Evolutionary conservation across 2,797 vertebrate species (phyloP).

Genomic region (Ctenopoma kingsleyae): DNA sequence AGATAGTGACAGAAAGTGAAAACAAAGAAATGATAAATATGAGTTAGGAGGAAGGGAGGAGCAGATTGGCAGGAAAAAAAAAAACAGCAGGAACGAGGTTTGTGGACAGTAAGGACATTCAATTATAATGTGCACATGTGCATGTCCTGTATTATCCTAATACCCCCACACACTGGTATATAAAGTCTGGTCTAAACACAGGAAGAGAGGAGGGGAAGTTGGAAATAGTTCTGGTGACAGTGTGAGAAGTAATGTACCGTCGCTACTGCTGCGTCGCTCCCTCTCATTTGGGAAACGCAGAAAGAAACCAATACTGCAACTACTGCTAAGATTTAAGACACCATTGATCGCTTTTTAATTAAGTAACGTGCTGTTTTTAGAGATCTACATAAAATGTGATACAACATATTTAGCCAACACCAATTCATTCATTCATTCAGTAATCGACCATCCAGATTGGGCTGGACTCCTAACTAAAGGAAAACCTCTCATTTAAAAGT

Average conservation of each 20-base stretch:
- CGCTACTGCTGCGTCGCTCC: too few relatives aligned
- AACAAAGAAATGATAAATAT: conserved; percentile 53
- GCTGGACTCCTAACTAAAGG: too few relatives aligned
- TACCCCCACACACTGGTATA: conserved; percentile 19
- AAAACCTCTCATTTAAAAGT: too few relatives aligned
- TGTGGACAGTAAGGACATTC: conserved; percentile 31
- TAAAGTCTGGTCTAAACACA: conserved; percentile 14
- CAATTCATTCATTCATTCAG: too few relatives aligned
- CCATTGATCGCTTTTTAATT: too few relatives aligned
- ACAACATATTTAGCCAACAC: too few relatives aligned
- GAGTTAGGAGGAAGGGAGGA: conserved; percentile 27
- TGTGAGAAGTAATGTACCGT: conserved; percentile 10
- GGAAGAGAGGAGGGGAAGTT: conserved; percentile 30
- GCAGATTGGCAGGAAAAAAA: conserved; percentile 44
- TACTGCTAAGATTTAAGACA: too few relatives aligned
- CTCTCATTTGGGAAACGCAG: too few relatives aligned
- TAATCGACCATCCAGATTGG: too few relatives aligned
- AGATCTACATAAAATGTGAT: too few relatives aligned
- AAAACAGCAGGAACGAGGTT: conserved; percentile 22
- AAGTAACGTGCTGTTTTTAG: too few relatives aligned
- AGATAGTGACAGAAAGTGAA: conserved; percentile 30
- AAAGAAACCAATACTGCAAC: too few relatives aligned
- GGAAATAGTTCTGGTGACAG: conserved; percentile 22
- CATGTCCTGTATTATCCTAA: background rate
- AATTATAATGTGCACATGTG: conserved; percentile 28